Conservation (phyloP, 1,140 invertebrate genomes). For the Teleopsis dalmanni region DNA sequence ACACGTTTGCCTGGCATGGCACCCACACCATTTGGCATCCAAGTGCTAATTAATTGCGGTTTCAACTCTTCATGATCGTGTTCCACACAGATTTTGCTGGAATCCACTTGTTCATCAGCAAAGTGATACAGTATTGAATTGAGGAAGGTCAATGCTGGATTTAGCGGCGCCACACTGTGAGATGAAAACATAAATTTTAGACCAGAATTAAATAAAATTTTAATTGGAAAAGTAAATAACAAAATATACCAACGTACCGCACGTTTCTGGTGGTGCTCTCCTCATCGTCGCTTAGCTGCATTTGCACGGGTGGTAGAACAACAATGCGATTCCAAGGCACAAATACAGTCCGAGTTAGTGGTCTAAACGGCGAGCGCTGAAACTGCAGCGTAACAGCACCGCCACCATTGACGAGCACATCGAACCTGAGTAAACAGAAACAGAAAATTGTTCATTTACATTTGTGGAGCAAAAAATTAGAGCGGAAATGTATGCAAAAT, state of each 20-base stretch:
- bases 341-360: constrained; percentile 77
- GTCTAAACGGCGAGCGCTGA: constrained; percentile 84
- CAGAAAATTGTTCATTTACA: too few species aligned
- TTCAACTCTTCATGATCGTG: constrained; percentile 75
- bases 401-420: constrained; percentile 96
- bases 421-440: too few species aligned
- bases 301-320: constrained; percentile 76
- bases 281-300: constrained; percentile 71
- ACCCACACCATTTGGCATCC: constrained; percentile 78
- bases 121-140: constrained; percentile 53
- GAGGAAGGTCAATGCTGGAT: constrained; percentile 52
- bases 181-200: background rate
- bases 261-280: constrained; percentile 49
- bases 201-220: constrained; percentile 9
- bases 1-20: constrained; percentile 71
- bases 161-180: constrained; percentile 38
- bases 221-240: constrained; percentile 1
- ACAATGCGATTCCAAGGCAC: constrained; percentile 95
- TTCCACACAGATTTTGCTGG: constrained; percentile 63
- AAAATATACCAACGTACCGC: constrained; percentile 43
- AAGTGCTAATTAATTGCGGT: constrained; percentile 75
- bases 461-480: too few species aligned
- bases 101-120: constrained; percentile 42
- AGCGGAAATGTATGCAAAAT: too few species aligned
- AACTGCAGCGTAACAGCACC: constrained; percentile 97